Base-by-base conservation (phyloP, 2,113 vertebrate species). In the Zosterops japonicus region DNA sequence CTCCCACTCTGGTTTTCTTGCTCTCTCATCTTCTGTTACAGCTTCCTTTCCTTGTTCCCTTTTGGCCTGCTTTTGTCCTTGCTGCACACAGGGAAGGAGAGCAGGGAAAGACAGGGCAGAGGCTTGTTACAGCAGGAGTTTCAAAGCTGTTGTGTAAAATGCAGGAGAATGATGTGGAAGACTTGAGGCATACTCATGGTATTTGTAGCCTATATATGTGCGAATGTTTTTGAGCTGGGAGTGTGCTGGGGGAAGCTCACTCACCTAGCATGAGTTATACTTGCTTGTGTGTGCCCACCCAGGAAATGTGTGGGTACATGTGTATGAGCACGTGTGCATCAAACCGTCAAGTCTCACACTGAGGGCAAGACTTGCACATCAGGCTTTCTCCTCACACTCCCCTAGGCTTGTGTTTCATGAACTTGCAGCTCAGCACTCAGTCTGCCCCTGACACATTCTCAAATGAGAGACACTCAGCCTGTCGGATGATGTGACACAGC, bases 231-330 rank as follows among this genome's bases (percentile, higher is more conserved):
- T 70, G 68, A 74, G 59, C 55, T 47, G 55, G 29, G 46, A 17
- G 0, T 39, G 5, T 46, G n/a, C 39, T 59, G 59, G 60, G 53
- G 13, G 25, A 71, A 46, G 49, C 63, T 77, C 24, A 7, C 14
- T 49, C 29, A 55, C 22, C 33, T 67, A 9, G 28, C 2, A 3
- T 0, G 1, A 50, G 17, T 85, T 39, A n/a, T 1, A 2, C 29
- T 47, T 50, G 39, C 35, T 41, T 0, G 0, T 47, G 24, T 0
- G 1, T 6, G 2, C n/a, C 63, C n/a, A 22, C 22, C 14, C 65
- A 22, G 61, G 44, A 69, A 79, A 36, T 25, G 50, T 1, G 9
- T 2, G 5, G 49, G 23, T 67, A 52, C 0, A 9, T 19, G 17
- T 20, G 3, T 28, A 23, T 46, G 52, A 63, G 36, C 42, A 3